A percentile compares a stretch with the other conserved stretches of the same genome.
Conservation (phyloP, 2,888 invertebrate species). For the Lithophane ornitopus region DNA sequence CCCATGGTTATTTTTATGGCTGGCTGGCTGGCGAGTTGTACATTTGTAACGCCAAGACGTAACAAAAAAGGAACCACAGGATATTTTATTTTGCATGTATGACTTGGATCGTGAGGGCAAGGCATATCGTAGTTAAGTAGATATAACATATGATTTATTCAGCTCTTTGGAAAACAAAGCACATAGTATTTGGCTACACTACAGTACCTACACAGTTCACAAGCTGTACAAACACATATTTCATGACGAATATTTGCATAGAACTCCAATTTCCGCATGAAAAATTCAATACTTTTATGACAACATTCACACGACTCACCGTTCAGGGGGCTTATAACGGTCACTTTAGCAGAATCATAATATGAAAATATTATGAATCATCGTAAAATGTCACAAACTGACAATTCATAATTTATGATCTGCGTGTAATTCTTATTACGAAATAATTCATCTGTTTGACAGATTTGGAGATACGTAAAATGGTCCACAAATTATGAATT, state of each 20-base stretch:
- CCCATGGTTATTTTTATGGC: constrained; percentile 6
- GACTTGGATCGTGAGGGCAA: neutral
- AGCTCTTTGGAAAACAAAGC: constrained; percentile 14
- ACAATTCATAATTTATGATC: too few relatives aligned
- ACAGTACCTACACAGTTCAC: neutral
- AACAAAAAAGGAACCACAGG: neutral
- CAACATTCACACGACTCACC: neutral
- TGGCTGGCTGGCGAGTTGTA: neutral
- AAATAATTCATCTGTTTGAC: too few relatives aligned
- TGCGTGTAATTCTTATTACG: too few relatives aligned
- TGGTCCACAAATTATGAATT: too few relatives aligned
- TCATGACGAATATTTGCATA: constrained; percentile 4
- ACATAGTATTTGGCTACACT: neutral
- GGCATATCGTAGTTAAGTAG: neutral
- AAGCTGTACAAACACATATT: constrained; percentile 32
- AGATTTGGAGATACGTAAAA: too few relatives aligned
- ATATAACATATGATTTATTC: neutral
- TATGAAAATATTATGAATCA: too few relatives aligned
- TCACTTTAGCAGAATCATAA: too few relatives aligned
- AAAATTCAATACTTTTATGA: constrained; percentile 1
- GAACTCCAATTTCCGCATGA: neutral
- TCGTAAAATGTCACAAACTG: too few relatives aligned
- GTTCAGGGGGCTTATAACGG: too few relatives aligned
- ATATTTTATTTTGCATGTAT: neutral
- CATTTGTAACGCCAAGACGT: neutral